Conservation (phyloP, 2,113 vertebrate species). For the Macaca fascicularis region T2T-MFA8v1.1 NC_088381.1:132737001-132737500, state of each 20-base stretch:
- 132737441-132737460: conserved; percentile 28
- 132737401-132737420: background rate
- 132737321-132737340: background rate
- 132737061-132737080: background rate
- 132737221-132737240: background rate
- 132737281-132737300: background rate
- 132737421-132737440: conserved; percentile 18
- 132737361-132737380: background rate
- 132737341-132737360: background rate
- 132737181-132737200: background rate
- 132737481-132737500: background rate
- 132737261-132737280: background rate
- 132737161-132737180: background rate
- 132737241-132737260: background rate
- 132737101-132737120: background rate
- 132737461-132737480: background rate
- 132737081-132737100: background rate
- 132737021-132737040: background rate
- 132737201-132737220: background rate
- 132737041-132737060: background rate
- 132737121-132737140: background rate
- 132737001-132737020: background rate
- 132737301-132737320: conserved; percentile 17
- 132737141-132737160: background rate
- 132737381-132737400: background rate